These are phyloP conservation scores for Crocodylus rhombifer DNA, from an alignment of 2,797 vertebrate genomes.

Conservation along the genomic window DNA sequence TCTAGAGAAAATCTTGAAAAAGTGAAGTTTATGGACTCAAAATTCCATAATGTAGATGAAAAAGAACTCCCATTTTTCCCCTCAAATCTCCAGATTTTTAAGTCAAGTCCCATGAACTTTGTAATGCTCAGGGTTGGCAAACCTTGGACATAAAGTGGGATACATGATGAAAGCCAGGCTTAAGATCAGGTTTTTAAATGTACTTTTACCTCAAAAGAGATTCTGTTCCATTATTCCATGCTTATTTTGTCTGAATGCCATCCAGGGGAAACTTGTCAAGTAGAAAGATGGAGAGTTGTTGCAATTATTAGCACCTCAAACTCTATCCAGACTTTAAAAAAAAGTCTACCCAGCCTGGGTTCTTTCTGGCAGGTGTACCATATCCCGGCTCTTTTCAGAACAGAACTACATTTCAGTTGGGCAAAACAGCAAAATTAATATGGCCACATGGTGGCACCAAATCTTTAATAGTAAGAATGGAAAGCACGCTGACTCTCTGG, in stretches of 20 bases:
- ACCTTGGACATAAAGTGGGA: not conserved
- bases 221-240: not conserved
- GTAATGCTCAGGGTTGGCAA: not conserved
- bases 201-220: not conserved
- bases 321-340: rapidly evolving
- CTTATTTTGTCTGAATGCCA: rapidly evolving
- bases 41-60: not conserved
- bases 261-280: not conserved
- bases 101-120: not conserved
- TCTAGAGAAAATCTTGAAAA: not conserved
- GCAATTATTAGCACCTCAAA: rapidly evolving
- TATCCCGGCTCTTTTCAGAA: not conserved
- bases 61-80: no score
- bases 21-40: not conserved
- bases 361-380: not conserved
- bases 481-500: not conserved
- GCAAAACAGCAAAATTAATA: not conserved
- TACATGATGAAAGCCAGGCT: not conserved
- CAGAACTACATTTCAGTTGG: rapidly evolving
- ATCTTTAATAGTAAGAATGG: not conserved
- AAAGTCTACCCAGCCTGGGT: not conserved
- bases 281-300: rapidly evolving
- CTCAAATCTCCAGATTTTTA: no score
- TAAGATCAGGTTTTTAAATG: not conserved
- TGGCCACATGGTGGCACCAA: conserved; percentile 49